Evolutionary conservation across 2,113 vertebrate species (phyloP).

Genomic region (Alosa alosa): DNA sequence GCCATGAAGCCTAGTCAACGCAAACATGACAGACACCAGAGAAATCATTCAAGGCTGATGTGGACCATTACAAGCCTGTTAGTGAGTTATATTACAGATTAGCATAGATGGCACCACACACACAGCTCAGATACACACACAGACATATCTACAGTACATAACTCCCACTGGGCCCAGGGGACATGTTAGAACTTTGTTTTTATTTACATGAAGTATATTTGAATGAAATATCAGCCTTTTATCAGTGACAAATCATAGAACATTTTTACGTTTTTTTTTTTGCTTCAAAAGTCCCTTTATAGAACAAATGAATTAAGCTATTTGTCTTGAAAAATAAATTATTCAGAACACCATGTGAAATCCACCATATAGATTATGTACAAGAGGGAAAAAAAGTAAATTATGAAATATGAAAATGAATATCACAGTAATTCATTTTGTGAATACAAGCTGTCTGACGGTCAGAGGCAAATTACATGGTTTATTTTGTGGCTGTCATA

Average conservation of each 20-base stretch:
- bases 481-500: not conserved
- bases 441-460: not conserved
- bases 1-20: not conserved
- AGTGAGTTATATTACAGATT: not conserved
- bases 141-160: not conserved
- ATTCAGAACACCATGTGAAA: not conserved
- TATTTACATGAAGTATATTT: slow-evolving; percentile 6
- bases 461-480: not conserved
- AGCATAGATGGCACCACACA: not conserved
- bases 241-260: not conserved
- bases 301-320: not conserved
- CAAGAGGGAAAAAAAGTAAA: not conserved
- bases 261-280: not conserved
- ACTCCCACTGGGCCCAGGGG: not conserved
- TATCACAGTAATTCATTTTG: not conserved
- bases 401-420: not conserved
- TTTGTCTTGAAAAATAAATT: not conserved
- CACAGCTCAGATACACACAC: not conserved
- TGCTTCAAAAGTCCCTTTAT: not conserved
- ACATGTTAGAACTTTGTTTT: not conserved
- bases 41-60: not conserved
- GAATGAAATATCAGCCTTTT: not conserved
- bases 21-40: not conserved
- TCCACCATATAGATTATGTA: slow-evolving; percentile 2
- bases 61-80: not conserved